Conservation (phyloP, 2,888 invertebrate species). For the Dryobotodes eremita region DNA sequence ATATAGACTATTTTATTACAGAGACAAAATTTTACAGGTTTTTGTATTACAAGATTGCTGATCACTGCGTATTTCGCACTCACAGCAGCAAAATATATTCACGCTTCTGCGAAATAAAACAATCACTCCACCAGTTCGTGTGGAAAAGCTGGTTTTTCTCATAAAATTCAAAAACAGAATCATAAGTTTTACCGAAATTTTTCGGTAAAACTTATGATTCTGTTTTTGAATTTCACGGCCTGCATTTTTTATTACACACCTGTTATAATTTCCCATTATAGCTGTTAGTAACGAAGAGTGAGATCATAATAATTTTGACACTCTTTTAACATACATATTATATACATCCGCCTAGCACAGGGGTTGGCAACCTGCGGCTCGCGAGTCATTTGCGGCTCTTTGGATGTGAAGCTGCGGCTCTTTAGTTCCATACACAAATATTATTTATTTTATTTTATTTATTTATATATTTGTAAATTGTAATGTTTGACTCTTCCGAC, state of each 20-base stretch:
- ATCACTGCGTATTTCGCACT: background rate
- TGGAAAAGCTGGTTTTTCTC: slow-evolving; percentile 24
- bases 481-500: too few species aligned
- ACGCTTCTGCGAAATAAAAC: slow-evolving; percentile 36
- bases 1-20: background rate
- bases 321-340: background rate
- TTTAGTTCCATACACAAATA: too few species aligned
- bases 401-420: too few species aligned
- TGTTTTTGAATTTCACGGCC: too few species aligned
- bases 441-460: too few species aligned
- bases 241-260: background rate
- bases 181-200: slow-evolving; percentile 3
- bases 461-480: too few species aligned
- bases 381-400: too few species aligned
- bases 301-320: background rate
- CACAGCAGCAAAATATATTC: slow-evolving; percentile 12
- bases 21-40: background rate
- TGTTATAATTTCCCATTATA: background rate
- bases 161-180: slow-evolving; percentile 29
- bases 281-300: background rate
- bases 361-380: too few species aligned
- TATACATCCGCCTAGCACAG: too few species aligned
- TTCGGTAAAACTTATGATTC: too few species aligned
- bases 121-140: slow-evolving; percentile 27
- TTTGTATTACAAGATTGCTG: background rate